Conservation (phyloP, 2,797 vertebrate species). For the Erpetoichthys calabaricus region DNA sequence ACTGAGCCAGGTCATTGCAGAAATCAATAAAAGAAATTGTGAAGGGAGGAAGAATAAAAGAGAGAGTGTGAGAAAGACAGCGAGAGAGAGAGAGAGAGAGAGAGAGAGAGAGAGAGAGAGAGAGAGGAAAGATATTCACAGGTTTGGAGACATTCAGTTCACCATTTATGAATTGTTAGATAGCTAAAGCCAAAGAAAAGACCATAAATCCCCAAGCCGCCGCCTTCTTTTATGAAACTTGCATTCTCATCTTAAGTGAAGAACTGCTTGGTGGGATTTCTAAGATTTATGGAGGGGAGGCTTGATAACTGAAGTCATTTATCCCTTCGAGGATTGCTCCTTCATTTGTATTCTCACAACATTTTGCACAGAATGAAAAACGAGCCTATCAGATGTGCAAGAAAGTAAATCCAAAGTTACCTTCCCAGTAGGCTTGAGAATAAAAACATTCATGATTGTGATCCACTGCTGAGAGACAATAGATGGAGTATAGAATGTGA, state of each 20-base stretch:
- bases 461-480: constrained; percentile 21
- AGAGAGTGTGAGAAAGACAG: too few relatives aligned
- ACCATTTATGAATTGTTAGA: constrained; percentile 14
- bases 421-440: constrained; percentile 6
- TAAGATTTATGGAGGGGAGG: constrained; percentile 51
- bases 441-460: constrained; percentile 26
- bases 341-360: constrained; percentile 45
- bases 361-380: constrained; percentile 30
- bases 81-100: too few relatives aligned
- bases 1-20: too few relatives aligned
- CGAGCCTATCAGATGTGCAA: constrained; percentile 16
- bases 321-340: constrained; percentile 26
- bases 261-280: constrained; percentile 30
- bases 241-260: constrained; percentile 13
- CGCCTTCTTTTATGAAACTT: constrained; percentile 34
- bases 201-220: constrained; percentile 32
- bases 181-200: constrained; percentile 29
- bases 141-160: constrained; percentile 8
- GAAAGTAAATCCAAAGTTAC: constrained; percentile 14
- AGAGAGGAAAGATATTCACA: too few relatives aligned
- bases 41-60: too few relatives aligned
- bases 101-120: too few relatives aligned
- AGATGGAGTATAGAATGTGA: too few relatives aligned
- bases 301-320: constrained; percentile 36
- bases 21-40: too few relatives aligned